Evolutionary conservation across 2,113 vertebrate genomes (phyloP), one percentile per base, ranked within the genome.

Genomic region (Cettia cetti): DNA sequence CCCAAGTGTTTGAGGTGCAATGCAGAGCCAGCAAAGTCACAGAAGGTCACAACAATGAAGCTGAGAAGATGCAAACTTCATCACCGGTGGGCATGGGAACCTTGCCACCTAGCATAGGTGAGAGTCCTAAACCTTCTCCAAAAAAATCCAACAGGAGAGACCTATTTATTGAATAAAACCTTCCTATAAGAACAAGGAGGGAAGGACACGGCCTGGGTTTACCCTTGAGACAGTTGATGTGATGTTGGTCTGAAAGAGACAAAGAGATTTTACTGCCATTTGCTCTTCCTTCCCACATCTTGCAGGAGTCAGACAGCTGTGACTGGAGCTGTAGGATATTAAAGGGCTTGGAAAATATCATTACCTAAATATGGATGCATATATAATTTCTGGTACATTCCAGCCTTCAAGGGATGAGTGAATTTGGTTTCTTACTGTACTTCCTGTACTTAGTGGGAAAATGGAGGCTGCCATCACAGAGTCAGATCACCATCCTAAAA

Each of bases 261-360:
- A 82, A 91, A 93, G 89, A 1, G 4, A 94, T 97, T 97, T 97
- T 96, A 97, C 96, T 97, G 96, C 96, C 89, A 96, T 97, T 98
- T 96, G 94, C 85, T 96, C 95, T 97, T 96, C 81, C 53, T 75
- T 96, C 92, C 89, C 89, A 93, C 96, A 84, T 96, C 96, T 97
- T 97, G 91, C 94, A 97, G 94, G 94, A 97, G 88, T 93, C 89
- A 97, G 92, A 89, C 19, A 37, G 95, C 92, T 95, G 92, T 2
- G 3, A 93, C 87, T 86, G 49, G 94, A 97, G 84, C 95, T 91
- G 83, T 83, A 94, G 96, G 92, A 93, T 97, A 96, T 97, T 96
- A 98, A 97, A 97, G 97, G 95, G 97, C 97, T 97, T 97, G 90
- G 95, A 91, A 98, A 97, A 81, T 64, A 78, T 39, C 26, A 12